Evolutionary conservation across 2,113 vertebrate species (phyloP).

Genomic region (Piaya cayana): DNA sequence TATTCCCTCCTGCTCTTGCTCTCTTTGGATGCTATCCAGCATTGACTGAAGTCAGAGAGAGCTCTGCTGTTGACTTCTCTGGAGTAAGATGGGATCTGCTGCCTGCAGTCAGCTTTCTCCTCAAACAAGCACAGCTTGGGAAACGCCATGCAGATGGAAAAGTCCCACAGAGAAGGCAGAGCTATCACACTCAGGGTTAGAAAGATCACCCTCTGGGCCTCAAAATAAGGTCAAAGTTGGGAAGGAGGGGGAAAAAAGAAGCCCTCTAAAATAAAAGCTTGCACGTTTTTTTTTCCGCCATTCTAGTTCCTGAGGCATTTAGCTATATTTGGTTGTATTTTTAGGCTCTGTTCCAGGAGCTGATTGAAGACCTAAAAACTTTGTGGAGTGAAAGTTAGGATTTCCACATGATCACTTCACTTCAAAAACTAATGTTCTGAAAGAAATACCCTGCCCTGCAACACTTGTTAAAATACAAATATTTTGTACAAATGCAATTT

Average conservation of each 20-base stretch:
- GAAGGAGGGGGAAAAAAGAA: background rate
- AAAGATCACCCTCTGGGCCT: background rate
- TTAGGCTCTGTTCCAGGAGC: conserved; percentile 1
- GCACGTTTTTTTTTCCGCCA: background rate
- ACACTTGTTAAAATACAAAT: background rate
- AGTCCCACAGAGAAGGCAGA: background rate
- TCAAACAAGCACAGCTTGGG: background rate
- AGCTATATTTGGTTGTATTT: conserved; percentile 39
- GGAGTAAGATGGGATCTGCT: conserved; percentile 12
- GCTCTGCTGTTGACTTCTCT: conserved; percentile 23
- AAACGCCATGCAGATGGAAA: background rate
- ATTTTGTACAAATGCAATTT: background rate
- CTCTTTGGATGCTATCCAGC: conserved; percentile 47
- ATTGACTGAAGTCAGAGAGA: conserved; percentile 33
- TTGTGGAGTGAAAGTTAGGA: conserved; percentile 2
- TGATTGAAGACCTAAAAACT: conserved; percentile 34
- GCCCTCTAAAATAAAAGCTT: background rate
- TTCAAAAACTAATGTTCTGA: conserved; percentile 13
- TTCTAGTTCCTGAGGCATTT: conserved; percentile 18
- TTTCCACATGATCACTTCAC: background rate
- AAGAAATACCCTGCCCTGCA: background rate
- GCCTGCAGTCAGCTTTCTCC: background rate
- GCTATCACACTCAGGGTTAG: background rate
- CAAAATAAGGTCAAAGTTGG: background rate
- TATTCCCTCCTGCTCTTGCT: conserved; percentile 50